Base-by-base conservation (phyloP, 2,113 vertebrate species). In the Chloropsis hardwickii region DNA sequence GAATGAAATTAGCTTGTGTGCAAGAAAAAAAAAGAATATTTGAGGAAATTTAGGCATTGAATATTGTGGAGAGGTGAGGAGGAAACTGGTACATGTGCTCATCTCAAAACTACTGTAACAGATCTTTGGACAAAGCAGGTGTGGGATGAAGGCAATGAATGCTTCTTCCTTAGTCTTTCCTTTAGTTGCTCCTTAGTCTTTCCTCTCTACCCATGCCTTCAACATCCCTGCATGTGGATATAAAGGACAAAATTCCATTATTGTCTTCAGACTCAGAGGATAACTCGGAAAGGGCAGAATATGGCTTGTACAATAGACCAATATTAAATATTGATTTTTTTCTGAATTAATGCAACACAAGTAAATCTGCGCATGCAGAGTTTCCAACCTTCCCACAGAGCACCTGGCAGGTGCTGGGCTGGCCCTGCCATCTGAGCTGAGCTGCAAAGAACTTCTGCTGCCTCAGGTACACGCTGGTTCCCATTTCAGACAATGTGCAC, bases 241-340 rank as follows among this genome's bases (percentile, higher is more conserved):
- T 18, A 20, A 72, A 54, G 51, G n/a, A 5, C 7, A 53, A 62
- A 42, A 25, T 40, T 1, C 12, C 28, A 12, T 39, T 11, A 1
- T 31, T 9, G 10, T 3, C 24, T 45, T 53, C 86, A 87, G n/a
- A 31, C 28, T 33, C 28, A n/a, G 44, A 88, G 47, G 22, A 5
- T 47, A 51, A 42, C 53, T 66, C 1, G 1, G 56, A 37, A 47
- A 90, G 74, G 57, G 25, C 7, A 80, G 54, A 60, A 69, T 12
- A 14, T 5, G 19, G 39, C 48, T 66, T 0, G 0, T 18, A 48
- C 20, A 50, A 42, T 1, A 39, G 20, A 44, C 22, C 35, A n/a
- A 14, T 53, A 64, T 40, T 47, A 84, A 84, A 56, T 58, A 87
- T 7, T 62, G 82, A 62, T 66, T 90, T 70, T 72, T 72, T 88